These are phyloP conservation scores for Lysiphlebus fabarum DNA, from an alignment of 1,140 invertebrate species.

Conservation along the genomic window DNA sequence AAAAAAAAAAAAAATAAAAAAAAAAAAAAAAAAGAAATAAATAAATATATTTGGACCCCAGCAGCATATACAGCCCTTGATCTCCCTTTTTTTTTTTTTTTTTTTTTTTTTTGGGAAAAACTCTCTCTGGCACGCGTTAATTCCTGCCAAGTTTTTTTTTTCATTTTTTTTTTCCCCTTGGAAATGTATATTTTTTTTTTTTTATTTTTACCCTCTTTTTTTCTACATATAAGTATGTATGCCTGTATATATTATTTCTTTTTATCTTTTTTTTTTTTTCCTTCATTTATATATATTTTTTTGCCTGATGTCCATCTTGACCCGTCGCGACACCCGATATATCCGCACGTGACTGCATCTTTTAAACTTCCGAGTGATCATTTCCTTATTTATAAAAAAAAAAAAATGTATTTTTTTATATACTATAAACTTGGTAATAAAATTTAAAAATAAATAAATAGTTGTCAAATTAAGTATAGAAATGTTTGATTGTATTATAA, in stretches of 20 bases:
- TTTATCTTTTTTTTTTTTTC: background rate
- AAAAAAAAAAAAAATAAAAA: too few relatives aligned
- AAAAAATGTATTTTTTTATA: slow-evolving; percentile 18
- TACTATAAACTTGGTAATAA: slow-evolving; percentile 21
- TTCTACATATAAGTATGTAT: too few relatives aligned
- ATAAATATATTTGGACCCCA: slow-evolving; percentile 5
- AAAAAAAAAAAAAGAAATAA: background rate
- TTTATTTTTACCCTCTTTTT: slow-evolving; percentile 26
- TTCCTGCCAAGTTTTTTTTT: slow-evolving; percentile 36
- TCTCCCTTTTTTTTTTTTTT: too few relatives aligned
- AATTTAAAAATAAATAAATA: background rate
- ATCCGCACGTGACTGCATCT: slow-evolving; percentile 25
- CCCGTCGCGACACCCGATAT: slow-evolving; percentile 35
- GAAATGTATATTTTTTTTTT: slow-evolving; percentile 1
- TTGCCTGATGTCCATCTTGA: slow-evolving; percentile 18
- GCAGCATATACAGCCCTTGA: slow-evolving; percentile 4
- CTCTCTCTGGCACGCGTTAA: slow-evolving; percentile 39
- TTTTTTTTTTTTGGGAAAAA: slow-evolving; percentile 12
- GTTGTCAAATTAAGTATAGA: slow-evolving; percentile 20
- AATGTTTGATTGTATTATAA: slow-evolving; percentile 22
- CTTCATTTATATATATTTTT: slow-evolving; percentile 1
- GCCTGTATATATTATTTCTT: background rate
- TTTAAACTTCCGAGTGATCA: slow-evolving; percentile 36
- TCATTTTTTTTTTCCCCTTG: background rate
- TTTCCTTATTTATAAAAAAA: slow-evolving; percentile 41